Base-by-base conservation (phyloP, 2,113 vertebrate genomes). In the Pelecanoides urinatrix region DNA sequence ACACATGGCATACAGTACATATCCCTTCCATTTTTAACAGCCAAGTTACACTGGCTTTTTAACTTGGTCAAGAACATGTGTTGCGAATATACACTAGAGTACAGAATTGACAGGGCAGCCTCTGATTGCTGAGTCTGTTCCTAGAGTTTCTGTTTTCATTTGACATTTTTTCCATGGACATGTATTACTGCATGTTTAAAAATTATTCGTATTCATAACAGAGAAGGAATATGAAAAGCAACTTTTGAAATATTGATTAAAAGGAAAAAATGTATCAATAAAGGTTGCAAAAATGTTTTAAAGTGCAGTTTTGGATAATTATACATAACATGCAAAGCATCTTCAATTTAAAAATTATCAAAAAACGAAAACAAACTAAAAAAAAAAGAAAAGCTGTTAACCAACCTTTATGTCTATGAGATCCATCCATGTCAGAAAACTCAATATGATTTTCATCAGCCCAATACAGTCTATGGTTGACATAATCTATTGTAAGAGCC, bases 381-480 rank as follows among this genome's bases (percentile, higher is more conserved):
- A 21, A 27, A n/a, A 7, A 22, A 34, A 42, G 42, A 42, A 26
- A 29, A 17, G 27, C 20, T 68, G 26, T 11, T 47, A 45, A 96
- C 97, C 93, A 97, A 99, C 99, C 99, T 98, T 99, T 99, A 91
- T 98, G 98, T 95, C 99, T 99, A 49, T 98, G 98, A 81, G 98
- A 98, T 71, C 99, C 99, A 94, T 99, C 99, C 98, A 99, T 99
- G 97, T 99, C 98, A 96, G 99, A 98, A 96, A 99, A 99, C 90
- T 99, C 98, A 88, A 99, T 99, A 94, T 99, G 99, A 97, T 98
- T 99, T 96, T 99, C 99, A 91, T 99, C 99, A 49, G 99, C 99
- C 99, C 99, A 99, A 82, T 99, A 99, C 7, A 99, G 98, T 79
- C 99, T 99, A 87, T 98, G 99, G 98, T 99, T 99, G 96, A 99